These are phyloP conservation scores for Parasteatoda tepidariorum DNA, from an alignment of 1,140 invertebrate genomes.

Conservation along the genomic window DNA sequence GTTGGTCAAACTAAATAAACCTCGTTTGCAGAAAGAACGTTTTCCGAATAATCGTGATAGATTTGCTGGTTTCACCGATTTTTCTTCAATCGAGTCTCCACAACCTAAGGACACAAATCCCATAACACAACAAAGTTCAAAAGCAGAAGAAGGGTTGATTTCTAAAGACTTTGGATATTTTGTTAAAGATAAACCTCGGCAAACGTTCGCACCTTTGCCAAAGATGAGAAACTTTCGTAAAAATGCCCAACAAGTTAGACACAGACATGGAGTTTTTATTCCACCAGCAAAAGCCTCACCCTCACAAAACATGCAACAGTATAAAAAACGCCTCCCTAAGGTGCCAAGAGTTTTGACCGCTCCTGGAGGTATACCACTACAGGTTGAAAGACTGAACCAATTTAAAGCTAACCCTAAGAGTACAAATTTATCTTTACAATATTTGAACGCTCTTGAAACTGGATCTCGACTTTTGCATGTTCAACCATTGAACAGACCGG, in stretches of 20 bases:
- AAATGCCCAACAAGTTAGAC: neutral
- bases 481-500: neutral
- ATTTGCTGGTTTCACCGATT: constrained; percentile 43
- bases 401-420: neutral
- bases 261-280: neutral
- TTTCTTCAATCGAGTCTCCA: constrained; percentile 9
- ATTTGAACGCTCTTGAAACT: constrained; percentile 23
- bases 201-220: neutral
- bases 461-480: no score
- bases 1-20: no score
- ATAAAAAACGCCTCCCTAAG: neutral
- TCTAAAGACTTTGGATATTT: constrained; percentile 35
- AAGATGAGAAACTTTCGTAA: neutral
- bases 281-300: neutral
- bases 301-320: neutral
- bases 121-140: neutral
- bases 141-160: neutral
- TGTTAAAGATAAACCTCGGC: constrained; percentile 16
- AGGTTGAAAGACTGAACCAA: constrained; percentile 14
- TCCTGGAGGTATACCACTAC: constrained; percentile 3
- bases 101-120: neutral
- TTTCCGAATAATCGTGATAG: constrained; percentile 21
- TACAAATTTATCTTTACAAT: neutral
- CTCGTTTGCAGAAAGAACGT: neutral
- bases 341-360: constrained; percentile 25